Conservation (phyloP, 2,113 vertebrate genomes). For the Fulica atra region DNA sequence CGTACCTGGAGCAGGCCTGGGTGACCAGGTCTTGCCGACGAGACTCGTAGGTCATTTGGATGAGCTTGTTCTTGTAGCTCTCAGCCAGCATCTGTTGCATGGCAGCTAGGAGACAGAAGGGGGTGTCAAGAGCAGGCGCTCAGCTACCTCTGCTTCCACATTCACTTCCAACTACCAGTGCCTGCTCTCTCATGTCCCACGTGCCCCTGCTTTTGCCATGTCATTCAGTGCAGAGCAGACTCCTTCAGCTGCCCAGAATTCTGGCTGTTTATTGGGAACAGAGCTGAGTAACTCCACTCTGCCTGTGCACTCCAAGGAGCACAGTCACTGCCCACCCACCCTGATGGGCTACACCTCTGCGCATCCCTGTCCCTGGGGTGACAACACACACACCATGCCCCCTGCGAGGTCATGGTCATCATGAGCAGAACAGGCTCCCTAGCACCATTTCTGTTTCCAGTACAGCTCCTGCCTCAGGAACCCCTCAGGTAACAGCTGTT, state of each 20-base stretch:
- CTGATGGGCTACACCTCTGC: background rate
- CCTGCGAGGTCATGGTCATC: background rate
- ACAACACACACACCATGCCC: background rate
- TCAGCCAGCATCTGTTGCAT: constrained; percentile 96
- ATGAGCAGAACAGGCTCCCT: background rate
- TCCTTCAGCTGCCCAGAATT: background rate
- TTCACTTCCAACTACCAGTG: background rate
- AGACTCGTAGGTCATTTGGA: constrained; percentile 85
- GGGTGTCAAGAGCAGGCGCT: background rate
- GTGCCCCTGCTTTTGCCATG: background rate
- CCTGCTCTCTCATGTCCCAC: background rate
- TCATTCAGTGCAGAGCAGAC: background rate
- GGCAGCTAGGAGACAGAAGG: constrained; percentile 76
- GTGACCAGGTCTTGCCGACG: constrained; percentile 83
- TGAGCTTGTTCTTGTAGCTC: constrained; percentile 80
- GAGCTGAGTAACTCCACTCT: background rate
- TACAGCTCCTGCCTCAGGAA: background rate
- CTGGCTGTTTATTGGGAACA: background rate
- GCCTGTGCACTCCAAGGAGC: background rate
- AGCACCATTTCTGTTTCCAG: background rate
- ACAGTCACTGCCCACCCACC: background rate
- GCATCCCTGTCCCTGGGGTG: background rate
- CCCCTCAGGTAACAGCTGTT: background rate
- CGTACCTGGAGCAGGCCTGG: constrained; percentile 89
- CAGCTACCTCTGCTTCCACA: background rate